Conservation (phyloP, 2,888 invertebrate genomes). For the Bombylius discolor region DNA sequence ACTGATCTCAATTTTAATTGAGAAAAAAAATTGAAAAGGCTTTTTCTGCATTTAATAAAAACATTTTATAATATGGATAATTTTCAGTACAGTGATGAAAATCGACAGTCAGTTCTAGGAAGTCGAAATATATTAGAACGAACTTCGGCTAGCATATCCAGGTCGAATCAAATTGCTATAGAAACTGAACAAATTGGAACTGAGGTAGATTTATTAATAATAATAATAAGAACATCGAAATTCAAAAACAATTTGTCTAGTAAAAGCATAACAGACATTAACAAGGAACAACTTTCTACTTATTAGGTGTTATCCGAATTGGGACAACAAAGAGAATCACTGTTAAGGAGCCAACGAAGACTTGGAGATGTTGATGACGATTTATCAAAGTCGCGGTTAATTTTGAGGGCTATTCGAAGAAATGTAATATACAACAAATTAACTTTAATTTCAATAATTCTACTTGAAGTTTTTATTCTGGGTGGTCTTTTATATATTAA, state of each 20-base stretch:
- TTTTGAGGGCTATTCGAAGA: conserved; percentile 52
- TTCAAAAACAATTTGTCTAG: too few species aligned
- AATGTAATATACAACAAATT: conserved; percentile 64
- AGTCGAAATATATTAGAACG: conserved; percentile 44
- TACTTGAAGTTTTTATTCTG: conserved; percentile 55
- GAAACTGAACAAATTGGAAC: conserved; percentile 71
- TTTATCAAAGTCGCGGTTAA: conserved; percentile 47
- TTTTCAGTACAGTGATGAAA: conserved; percentile 20
- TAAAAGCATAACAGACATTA: too few species aligned
- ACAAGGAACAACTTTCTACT: not conserved
- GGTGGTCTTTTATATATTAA: conserved; percentile 48
- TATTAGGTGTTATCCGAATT: conserved; percentile 55
- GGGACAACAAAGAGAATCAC: conserved; percentile 59
- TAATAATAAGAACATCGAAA: too few species aligned
- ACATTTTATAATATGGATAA: not conserved
- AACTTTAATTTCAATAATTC: conserved; percentile 56
- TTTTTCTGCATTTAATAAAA: too few species aligned
- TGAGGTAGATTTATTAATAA: conserved; percentile 31
- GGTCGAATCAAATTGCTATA: conserved; percentile 59
- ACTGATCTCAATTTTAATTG: too few species aligned
- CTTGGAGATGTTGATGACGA: conserved; percentile 59
- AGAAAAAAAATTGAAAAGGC: too few species aligned
- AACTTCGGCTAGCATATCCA: conserved; percentile 48
- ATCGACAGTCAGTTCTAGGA: conserved; percentile 44
- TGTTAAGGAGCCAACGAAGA: conserved; percentile 51